Percentiles rank a stretch among this genome's conserved stretches.
Evolutionary conservation across 2,113 vertebrate genomes (phyloP).

Genomic region (Pristiophorus japonicus): DNA sequence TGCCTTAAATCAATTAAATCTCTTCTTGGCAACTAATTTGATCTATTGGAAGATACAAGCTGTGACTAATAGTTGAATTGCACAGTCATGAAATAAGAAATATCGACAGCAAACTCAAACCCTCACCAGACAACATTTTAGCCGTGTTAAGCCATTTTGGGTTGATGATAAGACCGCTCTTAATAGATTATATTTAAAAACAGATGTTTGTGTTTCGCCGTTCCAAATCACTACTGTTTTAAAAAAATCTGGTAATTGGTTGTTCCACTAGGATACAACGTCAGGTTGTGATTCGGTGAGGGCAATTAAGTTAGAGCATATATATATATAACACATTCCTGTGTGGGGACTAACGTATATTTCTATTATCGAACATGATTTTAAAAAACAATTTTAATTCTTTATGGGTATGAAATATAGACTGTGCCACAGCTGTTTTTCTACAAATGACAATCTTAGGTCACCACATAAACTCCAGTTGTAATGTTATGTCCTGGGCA

Average conservation of each 20-base stretch:
- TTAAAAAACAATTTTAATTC: background rate
- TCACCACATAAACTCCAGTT: background rate
- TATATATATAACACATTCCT: background rate
- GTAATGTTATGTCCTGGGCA: too few relatives aligned
- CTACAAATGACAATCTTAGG: background rate
- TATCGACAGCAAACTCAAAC: background rate
- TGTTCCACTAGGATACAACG: background rate
- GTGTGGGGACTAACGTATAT: background rate
- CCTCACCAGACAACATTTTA: background rate
- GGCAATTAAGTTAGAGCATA: background rate
- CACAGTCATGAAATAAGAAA: background rate
- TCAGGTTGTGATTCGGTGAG: background rate
- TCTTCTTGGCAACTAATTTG: background rate
- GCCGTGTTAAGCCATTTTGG: background rate
- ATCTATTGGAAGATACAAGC: background rate
- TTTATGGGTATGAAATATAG: background rate
- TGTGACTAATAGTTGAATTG: background rate
- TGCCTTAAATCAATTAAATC: background rate
- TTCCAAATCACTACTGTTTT: background rate
- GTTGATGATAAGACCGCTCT: background rate
- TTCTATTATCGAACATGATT: too few relatives aligned
- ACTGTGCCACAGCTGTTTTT: background rate
- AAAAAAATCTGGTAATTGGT: background rate
- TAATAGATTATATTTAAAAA: background rate
- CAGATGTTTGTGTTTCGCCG: background rate